Evolutionary conservation across 2,113 vertebrate genomes (phyloP), one percentile per base, ranked within the genome.

Genomic region (Oryzias woworae): DNA sequence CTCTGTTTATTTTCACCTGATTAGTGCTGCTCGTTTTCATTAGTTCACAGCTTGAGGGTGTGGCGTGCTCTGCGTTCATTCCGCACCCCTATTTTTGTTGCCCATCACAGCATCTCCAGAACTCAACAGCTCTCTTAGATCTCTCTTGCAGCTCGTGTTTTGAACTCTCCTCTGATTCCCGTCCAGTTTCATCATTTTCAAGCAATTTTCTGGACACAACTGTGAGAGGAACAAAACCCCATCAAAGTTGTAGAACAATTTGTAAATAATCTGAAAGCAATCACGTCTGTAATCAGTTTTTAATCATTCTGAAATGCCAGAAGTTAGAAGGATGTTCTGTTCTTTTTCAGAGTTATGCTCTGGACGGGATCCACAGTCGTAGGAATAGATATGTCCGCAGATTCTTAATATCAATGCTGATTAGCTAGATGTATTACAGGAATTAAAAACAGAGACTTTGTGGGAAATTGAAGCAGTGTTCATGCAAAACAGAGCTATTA

Each of bases 1-100:
- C 80, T 85, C 62, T 90, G 88, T 88, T 91, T 87, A 85, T 85
- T 86, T 86, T 85, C 72, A 55, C 69, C 56, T 85, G 78, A 85
- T 92, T 87, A 82, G 81, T 53, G 42, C 82, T 80, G 70, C 81
- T 81, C 85, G 82, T 83, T 85, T 75, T 83, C 71, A 73, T 75
- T 69, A 48, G 6, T 81, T 86, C 71, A 52, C 17, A 0, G 55
- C 60, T 66, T 10, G 36, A 0, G 69, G 77, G 76, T 80, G 72
- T 79, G 69, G 63, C 71, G 73, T 56, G 47, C 58, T 52, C 88
- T 90, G 85, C 48, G 63, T 86, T 86, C 76, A 84, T 87, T 90
- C 84, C 87, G 77, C 78, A 66, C 67, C 67, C 43, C 60, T 66
- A 66, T 62, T 66, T 80, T 75, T 57, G 80, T 68, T 71, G 78